Conservation (phyloP, 2,113 vertebrate genomes). For the Psilopsiagon aymara region DNA sequence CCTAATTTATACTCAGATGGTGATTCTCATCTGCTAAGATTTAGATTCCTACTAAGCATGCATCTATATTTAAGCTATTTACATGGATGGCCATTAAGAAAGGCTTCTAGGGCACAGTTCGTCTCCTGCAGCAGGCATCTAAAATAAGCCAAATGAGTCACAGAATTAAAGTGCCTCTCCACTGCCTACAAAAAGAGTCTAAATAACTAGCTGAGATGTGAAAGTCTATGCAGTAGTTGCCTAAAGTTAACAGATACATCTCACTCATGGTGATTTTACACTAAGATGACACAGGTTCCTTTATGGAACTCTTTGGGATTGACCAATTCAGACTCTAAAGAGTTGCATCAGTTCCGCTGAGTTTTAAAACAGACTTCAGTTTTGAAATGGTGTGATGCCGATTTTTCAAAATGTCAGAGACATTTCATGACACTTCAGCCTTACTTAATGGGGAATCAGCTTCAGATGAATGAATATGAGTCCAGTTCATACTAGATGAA, state of each 20-base stretch:
- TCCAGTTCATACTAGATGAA: not conserved
- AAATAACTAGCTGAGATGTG: conserved; percentile 3
- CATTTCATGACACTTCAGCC: not conserved
- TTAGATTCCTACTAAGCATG: not conserved
- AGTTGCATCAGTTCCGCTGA: not conserved
- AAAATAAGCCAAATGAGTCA: conserved; percentile 39
- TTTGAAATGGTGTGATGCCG: rapidly evolving
- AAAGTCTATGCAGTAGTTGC: not conserved
- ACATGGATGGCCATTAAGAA: not conserved
- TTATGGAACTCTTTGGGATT: not conserved
- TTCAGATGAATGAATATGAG: not conserved
- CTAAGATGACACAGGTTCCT: not conserved
- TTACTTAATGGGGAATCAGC: not conserved
- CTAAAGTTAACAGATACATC: not conserved
- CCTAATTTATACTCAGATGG: not conserved
- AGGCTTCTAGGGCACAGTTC: not conserved
- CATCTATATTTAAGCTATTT: not conserved
- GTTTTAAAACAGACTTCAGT: not conserved
- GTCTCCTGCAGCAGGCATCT: not conserved
- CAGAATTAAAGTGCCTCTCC: not conserved
- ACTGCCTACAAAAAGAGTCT: not conserved
- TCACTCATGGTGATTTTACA: not conserved
- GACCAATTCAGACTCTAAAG: not conserved
- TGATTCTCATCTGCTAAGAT: not conserved
- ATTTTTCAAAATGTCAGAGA: not conserved